These are phyloP conservation scores for Pardalotus punctatus DNA, from an alignment of 2,113 vertebrate genomes.

Conservation along the genomic window DNA sequence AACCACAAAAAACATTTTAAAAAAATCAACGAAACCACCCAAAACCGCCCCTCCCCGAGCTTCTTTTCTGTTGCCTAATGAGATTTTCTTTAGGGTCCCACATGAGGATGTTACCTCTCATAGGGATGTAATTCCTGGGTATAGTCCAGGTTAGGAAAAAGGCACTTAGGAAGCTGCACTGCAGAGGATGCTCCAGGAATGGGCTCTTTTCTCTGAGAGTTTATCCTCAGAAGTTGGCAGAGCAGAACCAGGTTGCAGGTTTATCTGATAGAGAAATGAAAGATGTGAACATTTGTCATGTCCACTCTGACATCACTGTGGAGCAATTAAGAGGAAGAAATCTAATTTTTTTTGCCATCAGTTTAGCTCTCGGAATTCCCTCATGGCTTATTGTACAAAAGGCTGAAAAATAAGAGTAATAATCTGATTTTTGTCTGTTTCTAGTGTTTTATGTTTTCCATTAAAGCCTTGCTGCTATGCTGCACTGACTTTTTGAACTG, in stretches of 20 bases:
- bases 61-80: background rate
- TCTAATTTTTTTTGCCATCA: constrained; percentile 72
- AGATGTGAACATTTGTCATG: constrained; percentile 45
- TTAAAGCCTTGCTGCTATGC: constrained; percentile 57
- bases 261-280: constrained; percentile 30
- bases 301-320: constrained; percentile 32
- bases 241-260: constrained; percentile 22
- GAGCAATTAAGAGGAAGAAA: constrained; percentile 69
- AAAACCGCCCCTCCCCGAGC: too few species aligned
- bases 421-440: constrained; percentile 74
- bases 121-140: background rate
- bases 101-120: accelerated
- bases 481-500: constrained; percentile 66
- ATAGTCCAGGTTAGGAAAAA: background rate
- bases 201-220: constrained; percentile 27
- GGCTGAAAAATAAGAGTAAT: constrained; percentile 63
- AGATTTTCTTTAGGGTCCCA: background rate
- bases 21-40: background rate
- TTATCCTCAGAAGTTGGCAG: constrained; percentile 9
- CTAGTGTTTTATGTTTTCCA: constrained; percentile 73
- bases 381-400: constrained; percentile 68
- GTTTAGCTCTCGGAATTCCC: constrained; percentile 71
- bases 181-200: constrained; percentile 14
- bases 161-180: background rate
- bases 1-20: background rate